Evolutionary conservation across 1,140 invertebrate genomes (phyloP), one percentile per base, ranked within the genome.

Genomic region (Adoxophyes honmai): DNA sequence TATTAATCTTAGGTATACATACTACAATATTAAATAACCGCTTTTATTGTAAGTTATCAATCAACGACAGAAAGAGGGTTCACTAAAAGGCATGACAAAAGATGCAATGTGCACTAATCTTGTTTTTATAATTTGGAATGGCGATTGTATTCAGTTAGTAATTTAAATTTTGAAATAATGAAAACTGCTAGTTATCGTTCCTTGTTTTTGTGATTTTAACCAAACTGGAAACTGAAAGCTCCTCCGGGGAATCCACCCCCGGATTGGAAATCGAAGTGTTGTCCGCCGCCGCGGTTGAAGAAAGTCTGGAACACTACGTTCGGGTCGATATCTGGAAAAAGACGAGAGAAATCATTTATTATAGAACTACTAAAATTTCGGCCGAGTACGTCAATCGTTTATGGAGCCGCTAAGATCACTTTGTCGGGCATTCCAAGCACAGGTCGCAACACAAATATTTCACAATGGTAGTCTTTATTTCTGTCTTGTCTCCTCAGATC

Each of bases 231-330:
- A 53, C 89, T 89, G 70, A 94, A 94, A 48, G 91, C 90, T 13
- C 90, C 68, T 14, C 75, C 90, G 0, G 91, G 90, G 73, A 91
- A 91, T 13, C 87, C 80, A 48, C 70, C 72, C 61, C 81, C 87
- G 13, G 78, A 74, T 37, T 71, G 72, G 69, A 90, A 92, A 65
- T 86, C 86, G 68, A 88, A 90, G 53, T 77, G 78, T 59, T 78
- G 82, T n/a, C n/a, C n/a, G 21, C 84, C 81, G 16, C 88, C 83
- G 39, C 91, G 91, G 36, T 90, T 90, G 77, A 96, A 96, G 90
- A 96, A 96, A 3, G 93, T 90, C 80, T 96, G 94, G 90, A 96
- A 96, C 64, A 95, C 93, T 66, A 92, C 90, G 63, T 93, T 94
- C 0, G 94, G 93, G 82, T 96, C 94, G 62, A 96, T 92, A 86